phyloP scores from a whole-genome alignment of 2,888 invertebrate genomes.

The Leucophenga montana region DNA sequence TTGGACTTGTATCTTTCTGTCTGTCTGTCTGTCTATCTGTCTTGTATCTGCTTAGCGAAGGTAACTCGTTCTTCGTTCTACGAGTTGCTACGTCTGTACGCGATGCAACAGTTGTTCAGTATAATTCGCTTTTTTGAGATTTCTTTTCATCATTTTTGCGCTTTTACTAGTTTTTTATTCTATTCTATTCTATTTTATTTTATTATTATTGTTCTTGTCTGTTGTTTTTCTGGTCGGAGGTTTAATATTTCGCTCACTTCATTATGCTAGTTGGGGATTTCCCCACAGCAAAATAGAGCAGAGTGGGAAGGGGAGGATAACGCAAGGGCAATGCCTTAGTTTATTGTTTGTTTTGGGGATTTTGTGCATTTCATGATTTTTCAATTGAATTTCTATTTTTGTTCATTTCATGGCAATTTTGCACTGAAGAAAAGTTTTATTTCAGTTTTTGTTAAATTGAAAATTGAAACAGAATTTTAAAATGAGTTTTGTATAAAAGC shows the following conservation, averaged over 20 bases:
- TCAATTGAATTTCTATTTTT: no score
- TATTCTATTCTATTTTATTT: constrained; percentile 19
- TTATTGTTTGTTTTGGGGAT: constrained; percentile 19
- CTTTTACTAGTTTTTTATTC: neutral
- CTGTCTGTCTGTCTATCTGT: neutral
- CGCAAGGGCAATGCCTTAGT: neutral
- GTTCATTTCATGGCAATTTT: no score
- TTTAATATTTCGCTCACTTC: constrained; percentile 18
- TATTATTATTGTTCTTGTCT: constrained; percentile 22
- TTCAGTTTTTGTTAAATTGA: no score
- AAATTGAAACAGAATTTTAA: no score
- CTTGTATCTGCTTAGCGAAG: constrained; percentile 5
- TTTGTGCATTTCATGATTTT: constrained; percentile 37
- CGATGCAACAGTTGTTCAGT: constrained; percentile 42
- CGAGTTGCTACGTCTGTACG: constrained; percentile 18
- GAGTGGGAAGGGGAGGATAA: neutral
- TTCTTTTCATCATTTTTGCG: constrained; percentile 12
- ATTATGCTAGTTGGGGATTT: constrained; percentile 37
- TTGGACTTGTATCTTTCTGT: neutral
- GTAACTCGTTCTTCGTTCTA: constrained; percentile 3
- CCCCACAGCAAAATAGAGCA: constrained; percentile 34
- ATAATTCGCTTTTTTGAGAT: constrained; percentile 8
- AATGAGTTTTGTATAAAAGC: no score
- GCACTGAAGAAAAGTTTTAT: no score
- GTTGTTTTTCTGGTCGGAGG: constrained; percentile 26